These are phyloP conservation scores for Sycophila sp. DNA, from an alignment of 1,140 invertebrate genomes.

Conservation along the genomic window DNA sequence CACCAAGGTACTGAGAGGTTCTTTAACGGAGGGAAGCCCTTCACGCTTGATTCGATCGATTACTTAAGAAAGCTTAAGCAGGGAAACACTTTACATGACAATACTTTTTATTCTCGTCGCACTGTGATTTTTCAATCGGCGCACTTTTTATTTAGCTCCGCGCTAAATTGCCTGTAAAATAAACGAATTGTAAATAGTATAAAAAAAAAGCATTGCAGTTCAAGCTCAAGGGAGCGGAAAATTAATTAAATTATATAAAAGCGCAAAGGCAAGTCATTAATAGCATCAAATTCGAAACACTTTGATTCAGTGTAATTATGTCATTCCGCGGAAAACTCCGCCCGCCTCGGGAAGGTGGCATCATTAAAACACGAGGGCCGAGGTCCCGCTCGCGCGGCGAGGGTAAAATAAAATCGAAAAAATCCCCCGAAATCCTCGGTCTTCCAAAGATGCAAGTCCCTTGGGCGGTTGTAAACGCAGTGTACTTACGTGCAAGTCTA, in stretches of 20 bases:
- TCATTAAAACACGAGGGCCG: neutral
- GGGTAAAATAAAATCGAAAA: neutral
- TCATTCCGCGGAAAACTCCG: too few relatives aligned
- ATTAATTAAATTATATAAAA: neutral
- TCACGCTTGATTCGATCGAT: constrained; percentile 6
- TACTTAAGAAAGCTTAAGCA: neutral
- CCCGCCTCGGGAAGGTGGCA: too few relatives aligned
- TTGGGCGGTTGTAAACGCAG: too few relatives aligned
- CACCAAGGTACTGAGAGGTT: neutral
- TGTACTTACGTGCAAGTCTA: too few relatives aligned
- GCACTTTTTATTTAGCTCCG: neutral
- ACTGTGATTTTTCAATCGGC: neutral
- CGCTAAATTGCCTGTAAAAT: too few relatives aligned
- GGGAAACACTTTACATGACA: constrained; percentile 12
- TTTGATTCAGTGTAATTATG: constrained; percentile 2
- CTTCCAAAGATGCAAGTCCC: neutral
- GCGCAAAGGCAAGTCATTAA: neutral
- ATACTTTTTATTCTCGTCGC: neutral
- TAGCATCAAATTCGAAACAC: neutral
- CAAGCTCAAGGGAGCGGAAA: neutral
- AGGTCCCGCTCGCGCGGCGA: neutral
- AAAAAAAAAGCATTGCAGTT: too few relatives aligned
- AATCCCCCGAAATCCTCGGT: neutral
- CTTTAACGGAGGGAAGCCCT: neutral
- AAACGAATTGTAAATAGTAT: too few relatives aligned